These are phyloP conservation scores for Eriosoma lanigerum DNA, from an alignment of 1,140 invertebrate genomes.

Conservation along the genomic window DNA sequence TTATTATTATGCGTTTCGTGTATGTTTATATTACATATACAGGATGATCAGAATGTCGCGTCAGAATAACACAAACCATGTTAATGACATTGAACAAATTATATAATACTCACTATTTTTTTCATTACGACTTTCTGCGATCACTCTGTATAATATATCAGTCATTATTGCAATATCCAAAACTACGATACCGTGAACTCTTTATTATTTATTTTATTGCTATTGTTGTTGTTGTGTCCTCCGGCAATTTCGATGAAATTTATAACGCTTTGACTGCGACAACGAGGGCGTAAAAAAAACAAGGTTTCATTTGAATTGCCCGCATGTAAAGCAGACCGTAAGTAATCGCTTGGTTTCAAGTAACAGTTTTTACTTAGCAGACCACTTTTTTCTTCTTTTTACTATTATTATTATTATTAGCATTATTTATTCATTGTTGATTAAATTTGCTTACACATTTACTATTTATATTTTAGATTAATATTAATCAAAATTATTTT, in stretches of 20 bases:
- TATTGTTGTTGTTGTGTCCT: neutral
- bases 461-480: no score
- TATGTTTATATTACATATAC: no score
- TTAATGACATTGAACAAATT: no score
- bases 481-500: no score
- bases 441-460: no score
- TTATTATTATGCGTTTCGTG: neutral
- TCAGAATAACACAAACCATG: no score
- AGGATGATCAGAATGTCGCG: no score
- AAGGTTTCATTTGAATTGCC: conserved; percentile 2
- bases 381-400: neutral
- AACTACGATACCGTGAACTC: neutral
- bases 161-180: neutral
- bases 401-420: no score
- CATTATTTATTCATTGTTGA: no score
- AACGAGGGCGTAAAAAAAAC: conserved; percentile 11
- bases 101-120: no score
- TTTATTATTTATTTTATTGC: conserved; percentile 1
- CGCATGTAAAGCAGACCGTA: conserved; percentile 31
- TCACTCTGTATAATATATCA: no score
- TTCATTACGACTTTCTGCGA: no score
- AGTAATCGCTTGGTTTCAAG: conserved; percentile 15
- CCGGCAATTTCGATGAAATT: neutral
- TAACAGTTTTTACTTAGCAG: neutral
- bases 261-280: conserved; percentile 13